Percentiles rank a stretch among this genome's conserved stretches.
These are phyloP conservation scores for Agriopis aurantiaria DNA, from an alignment of 2,888 invertebrate genomes.

Conservation along the genomic window DNA sequence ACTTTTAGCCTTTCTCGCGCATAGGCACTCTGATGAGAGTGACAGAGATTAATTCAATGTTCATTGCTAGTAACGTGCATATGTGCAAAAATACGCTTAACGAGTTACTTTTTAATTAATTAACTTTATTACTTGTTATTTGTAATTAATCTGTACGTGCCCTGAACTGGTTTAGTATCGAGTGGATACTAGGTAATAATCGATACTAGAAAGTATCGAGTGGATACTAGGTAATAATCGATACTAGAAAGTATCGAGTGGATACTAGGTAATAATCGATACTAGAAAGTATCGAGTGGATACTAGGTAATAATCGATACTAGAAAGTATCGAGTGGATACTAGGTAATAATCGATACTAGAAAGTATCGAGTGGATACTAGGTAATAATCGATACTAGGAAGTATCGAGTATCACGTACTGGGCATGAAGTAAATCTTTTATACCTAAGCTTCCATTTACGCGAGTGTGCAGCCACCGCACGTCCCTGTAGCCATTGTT, in stretches of 20 bases:
- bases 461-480: constrained; percentile 30
- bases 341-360: not conserved
- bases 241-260: constrained; percentile 9
- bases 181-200: not conserved
- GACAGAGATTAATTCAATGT: no score
- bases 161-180: no score
- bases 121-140: no score
- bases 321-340: constrained; percentile 6
- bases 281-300: constrained; percentile 4
- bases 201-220: constrained; percentile 6
- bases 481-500: constrained; percentile 30
- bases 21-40: no score
- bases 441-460: constrained; percentile 20
- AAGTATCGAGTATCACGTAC: constrained; percentile 14
- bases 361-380: not conserved
- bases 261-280: not conserved
- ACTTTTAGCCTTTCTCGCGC: no score
- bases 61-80: no score
- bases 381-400: not conserved
- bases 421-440: not conserved
- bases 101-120: no score
- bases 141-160: no score
- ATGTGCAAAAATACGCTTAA: no score
- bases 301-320: not conserved
- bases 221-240: not conserved